Conservation (phyloP, 2,888 invertebrate species). For the Drosophila neoperkinsi region DNA sequence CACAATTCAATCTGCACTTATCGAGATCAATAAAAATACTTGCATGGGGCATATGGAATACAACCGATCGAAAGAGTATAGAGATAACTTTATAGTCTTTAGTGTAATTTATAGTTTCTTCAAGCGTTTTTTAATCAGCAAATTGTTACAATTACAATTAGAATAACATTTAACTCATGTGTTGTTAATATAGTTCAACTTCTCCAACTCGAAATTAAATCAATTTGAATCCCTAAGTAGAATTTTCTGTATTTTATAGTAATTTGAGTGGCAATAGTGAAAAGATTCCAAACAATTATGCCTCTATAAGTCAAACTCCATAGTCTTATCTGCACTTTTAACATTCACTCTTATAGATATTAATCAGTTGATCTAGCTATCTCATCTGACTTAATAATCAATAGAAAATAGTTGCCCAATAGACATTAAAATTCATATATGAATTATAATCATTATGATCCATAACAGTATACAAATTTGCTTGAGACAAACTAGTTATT, state of each 20-base stretch:
- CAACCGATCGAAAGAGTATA: neutral
- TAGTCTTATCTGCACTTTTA: neutral
- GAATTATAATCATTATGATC: neutral
- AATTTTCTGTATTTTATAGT: too few species aligned
- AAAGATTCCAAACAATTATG: neutral
- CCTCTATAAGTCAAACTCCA: neutral
- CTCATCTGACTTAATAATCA: neutral
- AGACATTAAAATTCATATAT: neutral
- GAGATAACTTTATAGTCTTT: neutral
- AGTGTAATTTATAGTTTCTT: neutral
- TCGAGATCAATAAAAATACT: neutral
- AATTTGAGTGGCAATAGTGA: neutral
- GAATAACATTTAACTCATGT: neutral
- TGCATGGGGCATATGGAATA: neutral
- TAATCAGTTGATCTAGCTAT: neutral
- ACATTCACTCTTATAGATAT: neutral
- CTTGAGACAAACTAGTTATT: neutral
- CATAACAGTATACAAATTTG: neutral
- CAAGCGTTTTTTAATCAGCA: neutral
- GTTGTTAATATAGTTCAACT: neutral
- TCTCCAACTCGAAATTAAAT: neutral
- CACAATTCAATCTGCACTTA: neutral
- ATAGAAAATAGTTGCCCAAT: neutral
- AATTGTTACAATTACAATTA: neutral
- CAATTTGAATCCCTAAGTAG: too few species aligned